Evolutionary conservation across 2,888 invertebrate species (phyloP).

Genomic region (Barypeithes pellucidus): DNA sequence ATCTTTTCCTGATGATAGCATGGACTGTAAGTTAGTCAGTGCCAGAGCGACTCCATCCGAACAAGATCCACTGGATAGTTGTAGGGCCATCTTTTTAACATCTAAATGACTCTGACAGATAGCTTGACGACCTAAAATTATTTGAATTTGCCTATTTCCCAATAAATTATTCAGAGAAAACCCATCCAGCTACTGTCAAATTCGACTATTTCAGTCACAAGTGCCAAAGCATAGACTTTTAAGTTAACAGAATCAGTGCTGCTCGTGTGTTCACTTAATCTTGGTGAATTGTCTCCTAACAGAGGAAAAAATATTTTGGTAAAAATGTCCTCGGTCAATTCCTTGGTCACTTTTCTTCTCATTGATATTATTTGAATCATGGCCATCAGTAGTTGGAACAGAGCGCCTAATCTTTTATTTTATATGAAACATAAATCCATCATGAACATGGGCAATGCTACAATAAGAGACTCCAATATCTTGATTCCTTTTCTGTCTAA

Average conservation of each 20-base stretch:
- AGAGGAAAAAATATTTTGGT: constrained; percentile 69
- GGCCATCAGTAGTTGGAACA: constrained; percentile 72
- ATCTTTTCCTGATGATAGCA: constrained; percentile 36
- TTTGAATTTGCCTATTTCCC: constrained; percentile 69
- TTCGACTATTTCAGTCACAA: constrained; percentile 71
- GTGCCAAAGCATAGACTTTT: constrained; percentile 71
- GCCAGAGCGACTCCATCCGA: constrained; percentile 46
- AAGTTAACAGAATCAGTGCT: constrained; percentile 68
- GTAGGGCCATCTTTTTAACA: constrained; percentile 68
- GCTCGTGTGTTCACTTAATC: constrained; percentile 52
- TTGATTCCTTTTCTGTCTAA: constrained; percentile 57
- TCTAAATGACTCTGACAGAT: constrained; percentile 70
- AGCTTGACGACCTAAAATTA: constrained; percentile 72
- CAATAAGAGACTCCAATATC: constrained; percentile 64
- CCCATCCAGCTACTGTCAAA: constrained; percentile 70
- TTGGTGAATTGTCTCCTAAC: constrained; percentile 63
- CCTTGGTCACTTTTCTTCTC: constrained; percentile 66
- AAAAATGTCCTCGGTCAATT: constrained; percentile 68
- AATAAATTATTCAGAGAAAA: constrained; percentile 69
- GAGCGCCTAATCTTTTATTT: constrained; percentile 68
- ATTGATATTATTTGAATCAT: constrained; percentile 65
- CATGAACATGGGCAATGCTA: constrained; percentile 70
- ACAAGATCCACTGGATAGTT: constrained; percentile 63
- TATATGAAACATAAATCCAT: no score
- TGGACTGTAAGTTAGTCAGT: constrained; percentile 33